A percentile compares a stretch with the other conserved stretches of the same genome.
phyloP scores from a whole-genome alignment of 2,888 invertebrate genomes.

The Pseudanteris insignis region DNA sequence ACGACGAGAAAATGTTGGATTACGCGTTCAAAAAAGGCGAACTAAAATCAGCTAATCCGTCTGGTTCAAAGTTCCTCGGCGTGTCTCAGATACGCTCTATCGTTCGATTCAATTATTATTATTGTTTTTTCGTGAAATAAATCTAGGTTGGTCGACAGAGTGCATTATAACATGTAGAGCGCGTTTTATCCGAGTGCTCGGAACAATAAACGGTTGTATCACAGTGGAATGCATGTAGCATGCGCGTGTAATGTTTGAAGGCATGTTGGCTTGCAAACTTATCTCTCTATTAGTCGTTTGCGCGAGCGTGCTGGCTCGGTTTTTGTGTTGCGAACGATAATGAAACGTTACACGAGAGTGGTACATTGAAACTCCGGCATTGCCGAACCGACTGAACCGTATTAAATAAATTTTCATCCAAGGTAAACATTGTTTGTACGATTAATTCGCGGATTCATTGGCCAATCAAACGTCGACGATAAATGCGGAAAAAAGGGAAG shows the following conservation, averaged over 20 bases:
- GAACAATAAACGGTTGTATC: constrained; percentile 43
- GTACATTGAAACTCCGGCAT: too few species aligned
- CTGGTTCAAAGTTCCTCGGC: constrained; percentile 15
- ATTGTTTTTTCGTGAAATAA: constrained; percentile 24
- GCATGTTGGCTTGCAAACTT: constrained; percentile 37
- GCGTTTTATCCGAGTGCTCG: constrained; percentile 28
- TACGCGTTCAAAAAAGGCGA: too few species aligned
- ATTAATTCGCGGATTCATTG: constrained; percentile 23
- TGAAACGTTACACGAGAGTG: constrained; percentile 29
- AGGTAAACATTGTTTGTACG: constrained; percentile 13
- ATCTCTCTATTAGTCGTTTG: constrained; percentile 39
- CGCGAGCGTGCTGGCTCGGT: constrained; percentile 16
- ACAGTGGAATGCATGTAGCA: constrained; percentile 33
- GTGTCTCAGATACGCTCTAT: constrained; percentile 16
- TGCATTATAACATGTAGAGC: constrained; percentile 11
- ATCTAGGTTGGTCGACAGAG: constrained; percentile 24
- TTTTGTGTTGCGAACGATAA: constrained; percentile 25
- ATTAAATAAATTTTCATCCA: constrained; percentile 25
- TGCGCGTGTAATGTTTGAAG: constrained; percentile 37
- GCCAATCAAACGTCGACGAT: too few species aligned
- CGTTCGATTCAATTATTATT: constrained; percentile 12
- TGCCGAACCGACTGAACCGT: constrained; percentile 16
- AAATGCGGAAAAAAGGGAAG: background rate
- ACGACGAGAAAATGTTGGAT: too few species aligned
- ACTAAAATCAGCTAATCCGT: constrained; percentile 12